These are phyloP conservation scores for Dendropsophus ebraccatus DNA, from an alignment of 2,113 vertebrate genomes.

Conservation along the genomic window DNA sequence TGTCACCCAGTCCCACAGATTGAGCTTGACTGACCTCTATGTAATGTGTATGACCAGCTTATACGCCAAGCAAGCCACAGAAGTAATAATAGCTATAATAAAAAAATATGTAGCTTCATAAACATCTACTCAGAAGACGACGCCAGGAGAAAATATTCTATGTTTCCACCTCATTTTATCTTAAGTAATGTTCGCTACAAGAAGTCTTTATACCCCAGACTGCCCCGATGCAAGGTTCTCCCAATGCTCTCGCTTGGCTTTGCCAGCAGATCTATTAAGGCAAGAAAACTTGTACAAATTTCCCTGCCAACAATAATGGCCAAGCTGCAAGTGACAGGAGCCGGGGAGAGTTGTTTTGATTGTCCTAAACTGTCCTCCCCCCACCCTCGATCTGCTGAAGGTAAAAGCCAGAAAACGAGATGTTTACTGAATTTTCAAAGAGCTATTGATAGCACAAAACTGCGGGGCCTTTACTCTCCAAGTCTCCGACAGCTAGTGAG, in stretches of 20 bases:
- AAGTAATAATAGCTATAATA: not conserved
- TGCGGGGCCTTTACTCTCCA: conserved; percentile 6
- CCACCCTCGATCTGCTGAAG: not conserved
- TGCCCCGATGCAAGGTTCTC: conserved; percentile 6
- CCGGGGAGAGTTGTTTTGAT: conserved; percentile 24
- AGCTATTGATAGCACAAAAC: conserved; percentile 37
- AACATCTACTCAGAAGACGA: not conserved
- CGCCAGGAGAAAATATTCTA: not conserved
- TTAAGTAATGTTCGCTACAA: not conserved
- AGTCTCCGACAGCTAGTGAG: conserved; percentile 44
- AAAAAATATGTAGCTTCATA: not conserved
- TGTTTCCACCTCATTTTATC: conserved; percentile 18
- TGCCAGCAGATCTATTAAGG: conserved; percentile 41
- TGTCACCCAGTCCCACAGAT: too few relatives aligned
- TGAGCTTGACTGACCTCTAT: too few relatives aligned
- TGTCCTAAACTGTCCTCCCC: conserved; percentile 23
- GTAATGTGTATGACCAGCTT: too few relatives aligned
- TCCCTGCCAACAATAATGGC: conserved; percentile 49
- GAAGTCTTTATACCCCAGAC: not conserved
- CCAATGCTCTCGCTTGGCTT: not conserved
- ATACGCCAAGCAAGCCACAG: not conserved
- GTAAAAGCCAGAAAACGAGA: conserved; percentile 18
- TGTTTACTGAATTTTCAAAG: conserved; percentile 48
- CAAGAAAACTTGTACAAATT: not conserved
- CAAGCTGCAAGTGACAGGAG: conserved; percentile 32